Evolutionary conservation across 2,797 vertebrate species (phyloP), one percentile per base, ranked within the genome.

Genomic region (Melanogrammus aeglefinus): DNA sequence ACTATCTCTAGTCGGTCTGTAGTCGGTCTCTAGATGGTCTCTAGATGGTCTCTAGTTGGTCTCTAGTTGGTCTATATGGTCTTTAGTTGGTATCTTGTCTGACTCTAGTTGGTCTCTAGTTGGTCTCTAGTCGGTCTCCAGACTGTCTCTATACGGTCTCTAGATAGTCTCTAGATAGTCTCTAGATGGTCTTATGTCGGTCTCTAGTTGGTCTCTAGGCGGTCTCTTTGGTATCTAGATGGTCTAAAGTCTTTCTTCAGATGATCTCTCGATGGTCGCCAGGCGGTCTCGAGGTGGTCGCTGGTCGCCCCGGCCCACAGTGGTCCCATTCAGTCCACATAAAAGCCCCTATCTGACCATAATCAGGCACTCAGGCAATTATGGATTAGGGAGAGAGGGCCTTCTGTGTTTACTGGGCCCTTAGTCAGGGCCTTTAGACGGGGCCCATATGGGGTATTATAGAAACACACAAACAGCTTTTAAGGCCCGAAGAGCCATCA

Each of bases 391-490:
- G 24, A 4, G 83, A 85, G 88, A 91, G 85, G 89, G 83, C 79
- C 57, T 63, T 73, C 79, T 76, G 78, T 82, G 80, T 88, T 87
- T 82, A 85, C 80, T 73, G 77, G 80, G 18, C 47, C 47, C 47
- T 57, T 21, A 57, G 47, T 18, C 18, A 18, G 57, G 57, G 57
- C 57, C 57, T 18, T 63, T 69, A 76, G 80, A 79, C 6, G 57
- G 57, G 57, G 57, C 57, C 57, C 57, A 24, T 69, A 76, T 76
- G 7, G 8, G 78, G 74, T 31, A 75, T 85, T 80, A 88, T 33
- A 76, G 76, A 83, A 82, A 80, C 81, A 75, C 77, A 85, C 85
- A 82, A 79, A 57, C 47, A 8, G 82, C 82, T 91, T 84, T 91
- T 83, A 90, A 79, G 80, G 80, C 35, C 75, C n/a, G 24, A 3